A percentile compares a stretch with the other conserved stretches of the same genome.
Evolutionary conservation across 2,888 invertebrate genomes (phyloP).

Genomic region (Cyrtodaria siliqua): DNA sequence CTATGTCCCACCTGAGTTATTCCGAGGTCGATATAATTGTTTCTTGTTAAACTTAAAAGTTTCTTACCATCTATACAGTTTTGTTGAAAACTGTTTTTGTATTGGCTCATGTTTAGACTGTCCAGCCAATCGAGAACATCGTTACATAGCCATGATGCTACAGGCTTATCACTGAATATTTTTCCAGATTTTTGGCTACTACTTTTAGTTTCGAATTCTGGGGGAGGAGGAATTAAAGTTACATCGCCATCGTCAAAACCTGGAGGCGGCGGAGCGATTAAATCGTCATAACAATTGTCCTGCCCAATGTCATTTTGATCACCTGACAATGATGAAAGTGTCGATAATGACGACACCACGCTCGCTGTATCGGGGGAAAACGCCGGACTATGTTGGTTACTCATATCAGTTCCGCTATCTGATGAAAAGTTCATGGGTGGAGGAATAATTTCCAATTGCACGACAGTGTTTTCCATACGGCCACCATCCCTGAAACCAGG

Average conservation of each 20-base stretch:
- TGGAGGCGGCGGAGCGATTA: constrained; percentile 78
- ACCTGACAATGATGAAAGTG: constrained; percentile 81
- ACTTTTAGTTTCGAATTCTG: constrained; percentile 71
- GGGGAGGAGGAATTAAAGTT: constrained; percentile 70
- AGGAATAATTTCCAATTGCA: constrained; percentile 79
- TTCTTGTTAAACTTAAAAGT: constrained; percentile 87
- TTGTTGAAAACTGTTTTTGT: constrained; percentile 87
- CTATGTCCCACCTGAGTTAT: constrained; percentile 88
- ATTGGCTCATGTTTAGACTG: constrained; percentile 87
- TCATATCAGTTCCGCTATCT: constrained; percentile 35
- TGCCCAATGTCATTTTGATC: constrained; percentile 72
- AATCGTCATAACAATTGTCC: constrained; percentile 70
- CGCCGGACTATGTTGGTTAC: constrained; percentile 59
- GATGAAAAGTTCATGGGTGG: constrained; percentile 74
- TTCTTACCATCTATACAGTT: constrained; percentile 87
- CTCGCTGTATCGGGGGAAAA: constrained; percentile 79
- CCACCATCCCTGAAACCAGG: constrained; percentile 72
- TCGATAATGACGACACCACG: constrained; percentile 81
- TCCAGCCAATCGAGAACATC: constrained; percentile 88
- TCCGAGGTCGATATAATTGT: constrained; percentile 87
- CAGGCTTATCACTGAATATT: constrained; percentile 74
- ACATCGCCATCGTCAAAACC: constrained; percentile 65
- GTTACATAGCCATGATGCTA: constrained; percentile 86
- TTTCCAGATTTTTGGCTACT: constrained; percentile 54
- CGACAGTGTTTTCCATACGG: constrained; percentile 43